Evolutionary conservation across 2,113 vertebrate species (phyloP), one percentile per base, ranked within the genome.

Genomic region (Dissostichus mawsoni): DNA sequence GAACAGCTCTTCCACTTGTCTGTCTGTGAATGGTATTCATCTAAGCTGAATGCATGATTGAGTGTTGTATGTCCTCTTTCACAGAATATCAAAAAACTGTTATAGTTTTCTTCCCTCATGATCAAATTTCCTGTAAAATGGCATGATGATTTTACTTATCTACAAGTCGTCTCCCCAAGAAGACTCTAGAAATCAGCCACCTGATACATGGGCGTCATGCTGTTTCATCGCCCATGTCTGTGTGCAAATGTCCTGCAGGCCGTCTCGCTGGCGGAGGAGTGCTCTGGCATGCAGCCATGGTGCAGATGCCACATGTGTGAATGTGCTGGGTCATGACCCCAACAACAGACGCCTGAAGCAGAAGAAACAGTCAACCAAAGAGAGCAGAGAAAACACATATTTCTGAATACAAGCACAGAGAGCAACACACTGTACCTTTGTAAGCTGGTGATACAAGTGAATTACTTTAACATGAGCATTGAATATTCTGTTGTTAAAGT

Each of bases 1-100:
- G 11, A 51, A 92, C 86, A 94, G 93, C 94, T 95, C 91, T 88
- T 94, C 87, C 92, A 93, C 94, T 94, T 91, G 87, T 94, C 92
- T 92, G 84, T 88, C 86, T 91, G 90, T 86, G 88, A 94, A 92
- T 92, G 87, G 82, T 77, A 95, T 94, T 89, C 62, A 88, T 88
- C 75, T 61, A 51, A 78, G 79, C 67, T 87, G 64, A 93, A 83
- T 81, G 80, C 84, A 23, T 57, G 74, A 91, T 62, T 81, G 83
- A 89, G 87, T 72, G 61, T 71, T 87, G 78, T 85, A 57, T 76
- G 71, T 80, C 23, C 70, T 74, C 74, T 69, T 67, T 65, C n/a
- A 29, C 23, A 29, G n/a, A 71, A 51, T 62, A 17, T 79, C 77
- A 84, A 59, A 76, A 71, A 41, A 84, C 44, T 47, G 8, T 23